Evolutionary conservation across 2,888 invertebrate species (phyloP), one percentile per base, ranked within the genome.

Genomic region (Trissoscelio sp.): DNA sequence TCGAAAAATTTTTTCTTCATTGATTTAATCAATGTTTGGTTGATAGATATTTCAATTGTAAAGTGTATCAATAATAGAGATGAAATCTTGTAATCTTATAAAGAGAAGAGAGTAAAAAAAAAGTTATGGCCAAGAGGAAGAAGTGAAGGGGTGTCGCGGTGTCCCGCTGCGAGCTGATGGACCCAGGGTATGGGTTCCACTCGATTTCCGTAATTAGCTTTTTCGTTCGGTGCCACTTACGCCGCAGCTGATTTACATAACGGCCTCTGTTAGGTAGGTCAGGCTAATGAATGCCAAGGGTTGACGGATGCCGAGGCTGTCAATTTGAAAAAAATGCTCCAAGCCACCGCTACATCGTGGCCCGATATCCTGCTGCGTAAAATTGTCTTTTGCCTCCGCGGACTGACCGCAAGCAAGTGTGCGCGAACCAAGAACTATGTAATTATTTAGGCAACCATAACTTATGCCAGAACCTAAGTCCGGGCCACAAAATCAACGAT

Each of bases 351-450:
- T 83, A 85, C 88, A 86, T 85, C 86, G 85, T 83, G 82, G 83
- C 81, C 64, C 82, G 84, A 82, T 83, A 84, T 85, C 91, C 91
- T 87, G 91, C 91, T 91, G 91, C 86, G 91, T 89, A 90, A 91
- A 91, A 91, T 91, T 91, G 91, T 91, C 91, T 91, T 91, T 90
- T 90, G 90, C 91, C 90, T 91, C 90, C 86, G 88, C 88, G 86
- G 81, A 86, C 85, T 84, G 87, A 88, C 88, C 89, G 87, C 89
- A 88, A 73, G 73, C 62, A 20, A 62, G 86, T 85, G 85, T 73
- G 84, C 74, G 83, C 85, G 81, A 84, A 83, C 84, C 85, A 83
- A 85, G 85, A 86, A 86, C 88, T 89, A 86, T 90, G 90, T 91
- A 91, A 90, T 91, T 91, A 90, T 91, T 91, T 88, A 86, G 87